Evolutionary conservation across 2,113 vertebrate genomes (phyloP), one percentile per base, ranked within the genome.

Genomic region (Phaetusa simplex): DNA sequence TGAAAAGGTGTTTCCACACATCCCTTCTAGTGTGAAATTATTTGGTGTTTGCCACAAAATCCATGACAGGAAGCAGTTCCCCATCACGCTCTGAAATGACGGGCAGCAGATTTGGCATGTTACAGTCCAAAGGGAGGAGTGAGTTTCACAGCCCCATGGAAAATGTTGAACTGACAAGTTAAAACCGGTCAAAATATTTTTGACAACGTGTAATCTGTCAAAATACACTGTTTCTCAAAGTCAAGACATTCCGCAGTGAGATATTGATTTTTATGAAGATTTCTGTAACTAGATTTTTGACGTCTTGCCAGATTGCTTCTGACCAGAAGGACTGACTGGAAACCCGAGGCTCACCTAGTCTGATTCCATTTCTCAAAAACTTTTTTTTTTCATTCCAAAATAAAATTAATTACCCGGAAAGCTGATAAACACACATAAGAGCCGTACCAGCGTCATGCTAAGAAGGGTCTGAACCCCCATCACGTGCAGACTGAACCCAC

Each of bases 201-300:
- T 90, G 67, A 77, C 53, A 81, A 38, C 16, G 50, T 70, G 19
- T 55, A 92, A 83, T 90, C 55, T 90, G 55, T 55, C 58, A 86
- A 90, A 95, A 90, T 43, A 32, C 10, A 18, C 5, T n/a, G 2
- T 14, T 92, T 91, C 78, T 86, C 40, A 49, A 91, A 88, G 36
- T 56, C 27, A 52, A 82, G 43, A 72, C 7, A 17, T 86, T 95
- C 70, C 74, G 15, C 34, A 42, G 30, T 45, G 72, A 45, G 82
- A 62, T 94, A 87, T 82, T 94, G 88, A 95, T 94, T 95, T 93
- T 84, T 86, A 82, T 64, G 40, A 86, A 91, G 27, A 91, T 92
- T 90, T 93, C 36, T 74, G 11, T 79, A 64, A 86, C 0, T 0
- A 83, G 56, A 71, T 72, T 94, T 94, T 76, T 88, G 67, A 84